These are phyloP conservation scores for Catocala fraxini DNA, from an alignment of 2,888 invertebrate species.

Conservation along the genomic window DNA sequence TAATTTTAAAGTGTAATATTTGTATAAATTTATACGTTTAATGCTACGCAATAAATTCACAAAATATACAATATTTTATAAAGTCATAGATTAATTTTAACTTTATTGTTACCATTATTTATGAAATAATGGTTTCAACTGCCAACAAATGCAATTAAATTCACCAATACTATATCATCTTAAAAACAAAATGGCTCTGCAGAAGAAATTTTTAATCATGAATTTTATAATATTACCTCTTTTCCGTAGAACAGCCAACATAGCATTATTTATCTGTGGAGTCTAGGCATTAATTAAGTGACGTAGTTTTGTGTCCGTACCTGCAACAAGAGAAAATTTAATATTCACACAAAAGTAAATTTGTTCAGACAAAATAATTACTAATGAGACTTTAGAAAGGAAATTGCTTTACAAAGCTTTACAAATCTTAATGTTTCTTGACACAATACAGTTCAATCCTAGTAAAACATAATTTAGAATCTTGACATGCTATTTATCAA, in stretches of 20 bases:
- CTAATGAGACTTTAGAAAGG: constrained; percentile 19
- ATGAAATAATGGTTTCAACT: not conserved
- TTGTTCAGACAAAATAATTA: constrained; percentile 13
- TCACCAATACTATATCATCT: not conserved
- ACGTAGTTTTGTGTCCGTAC: constrained; percentile 26
- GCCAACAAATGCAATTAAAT: constrained; percentile 2
- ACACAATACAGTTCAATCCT: constrained; percentile 16
- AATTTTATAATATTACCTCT: constrained; percentile 11
- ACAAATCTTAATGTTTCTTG: constrained; percentile 1
- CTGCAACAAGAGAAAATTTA: constrained; percentile 47
- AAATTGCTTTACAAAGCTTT: constrained; percentile 25
- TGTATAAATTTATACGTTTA: too few species aligned
- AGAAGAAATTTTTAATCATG: not conserved
- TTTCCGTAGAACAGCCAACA: not conserved
- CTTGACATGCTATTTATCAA: not conserved
- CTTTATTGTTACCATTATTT: not conserved
- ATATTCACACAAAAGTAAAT: constrained; percentile 5
- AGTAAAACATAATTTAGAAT: constrained; percentile 23
- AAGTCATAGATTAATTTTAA: not conserved
- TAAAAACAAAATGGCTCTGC: not conserved
- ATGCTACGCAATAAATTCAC: too few species aligned
- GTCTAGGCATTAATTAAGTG: constrained; percentile 19
- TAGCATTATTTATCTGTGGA: constrained; percentile 11
- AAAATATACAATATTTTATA: too few species aligned
- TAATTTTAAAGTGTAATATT: too few species aligned